Percentiles rank a stretch among this genome's conserved stretches.
phyloP scores from a whole-genome alignment of 2,888 invertebrate genomes.

The Scelioninae gen. 1 region DNA sequence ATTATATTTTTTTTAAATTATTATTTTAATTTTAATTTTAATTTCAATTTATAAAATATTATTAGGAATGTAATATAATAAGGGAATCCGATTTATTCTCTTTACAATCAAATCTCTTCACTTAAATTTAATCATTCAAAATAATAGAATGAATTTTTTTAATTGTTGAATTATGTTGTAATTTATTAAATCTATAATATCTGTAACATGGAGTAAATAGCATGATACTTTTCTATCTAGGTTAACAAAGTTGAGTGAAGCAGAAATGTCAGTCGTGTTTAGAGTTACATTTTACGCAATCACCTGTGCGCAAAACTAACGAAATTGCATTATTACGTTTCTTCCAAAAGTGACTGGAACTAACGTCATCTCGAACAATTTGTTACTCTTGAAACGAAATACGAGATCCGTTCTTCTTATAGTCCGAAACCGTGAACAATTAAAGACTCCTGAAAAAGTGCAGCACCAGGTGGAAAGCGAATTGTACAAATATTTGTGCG shows the following conservation, averaged over 20 bases:
- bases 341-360: slow-evolving; percentile 23
- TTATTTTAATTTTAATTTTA: too few relatives aligned
- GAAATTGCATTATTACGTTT: slow-evolving; percentile 29
- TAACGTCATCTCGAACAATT: slow-evolving; percentile 34
- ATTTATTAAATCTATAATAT: not conserved
- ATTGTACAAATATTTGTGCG: slow-evolving; percentile 47
- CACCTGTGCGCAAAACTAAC: slow-evolving; percentile 21
- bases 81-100: too few relatives aligned
- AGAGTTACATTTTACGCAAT: slow-evolving; percentile 29
- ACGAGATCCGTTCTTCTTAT: slow-evolving; percentile 22
- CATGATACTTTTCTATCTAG: slow-evolving; percentile 21
- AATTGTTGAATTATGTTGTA: not conserved
- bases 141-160: too few relatives aligned
- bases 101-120: too few relatives aligned
- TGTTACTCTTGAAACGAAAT: slow-evolving; percentile 35
- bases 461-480: slow-evolving; percentile 45
- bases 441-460: slow-evolving; percentile 36
- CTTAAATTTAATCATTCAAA: too few relatives aligned
- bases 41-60: too few relatives aligned
- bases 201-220: slow-evolving; percentile 13
- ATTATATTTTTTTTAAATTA: too few relatives aligned
- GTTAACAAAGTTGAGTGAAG: slow-evolving; percentile 16
- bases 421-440: slow-evolving; percentile 39
- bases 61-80: too few relatives aligned
- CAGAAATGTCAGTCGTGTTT: slow-evolving; percentile 6